phyloP scores from a whole-genome alignment of 1,140 invertebrate genomes.

The Pogonus chalceus region DNA sequence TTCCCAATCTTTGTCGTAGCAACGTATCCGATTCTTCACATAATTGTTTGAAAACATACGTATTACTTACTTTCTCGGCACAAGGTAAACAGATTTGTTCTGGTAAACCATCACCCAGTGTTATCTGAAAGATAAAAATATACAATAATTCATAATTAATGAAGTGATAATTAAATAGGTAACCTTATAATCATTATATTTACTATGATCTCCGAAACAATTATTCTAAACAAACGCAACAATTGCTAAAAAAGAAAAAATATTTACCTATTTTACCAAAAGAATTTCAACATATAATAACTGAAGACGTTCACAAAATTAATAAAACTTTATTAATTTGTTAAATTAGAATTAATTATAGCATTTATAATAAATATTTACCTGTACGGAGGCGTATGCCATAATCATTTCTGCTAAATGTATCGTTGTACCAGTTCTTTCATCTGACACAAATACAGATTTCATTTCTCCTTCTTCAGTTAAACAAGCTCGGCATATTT shows the following conservation, averaged over 20 bases:
- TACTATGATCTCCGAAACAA: too few relatives aligned
- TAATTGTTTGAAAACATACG: constrained; percentile 52
- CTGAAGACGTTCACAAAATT: too few relatives aligned
- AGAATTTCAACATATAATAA: too few relatives aligned
- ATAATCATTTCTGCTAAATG: constrained; percentile 42
- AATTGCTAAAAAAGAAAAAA: too few relatives aligned
- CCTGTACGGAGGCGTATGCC: constrained; percentile 41
- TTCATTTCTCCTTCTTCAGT: constrained; percentile 27
- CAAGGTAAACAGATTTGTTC: constrained; percentile 48
- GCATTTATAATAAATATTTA: constrained; percentile 29
- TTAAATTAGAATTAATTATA: too few relatives aligned
- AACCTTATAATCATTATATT: too few relatives aligned
- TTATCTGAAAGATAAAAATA: constrained; percentile 33
- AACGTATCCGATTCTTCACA: constrained; percentile 49
- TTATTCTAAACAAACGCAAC: too few relatives aligned
- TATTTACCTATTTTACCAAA: too few relatives aligned
- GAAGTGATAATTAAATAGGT: constrained; percentile 10
- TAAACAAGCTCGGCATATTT: constrained; percentile 29
- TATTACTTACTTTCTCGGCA: constrained; percentile 46
- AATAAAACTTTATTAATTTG: too few relatives aligned
- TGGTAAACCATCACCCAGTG: constrained; percentile 50
- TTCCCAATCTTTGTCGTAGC: constrained; percentile 41
- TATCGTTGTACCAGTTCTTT: constrained; percentile 20
- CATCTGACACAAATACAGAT: constrained; percentile 25
- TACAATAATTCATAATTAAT: constrained; percentile 30